Evolutionary conservation across 2,113 vertebrate species (phyloP).

Genomic region (Siniperca chuatsi): DNA sequence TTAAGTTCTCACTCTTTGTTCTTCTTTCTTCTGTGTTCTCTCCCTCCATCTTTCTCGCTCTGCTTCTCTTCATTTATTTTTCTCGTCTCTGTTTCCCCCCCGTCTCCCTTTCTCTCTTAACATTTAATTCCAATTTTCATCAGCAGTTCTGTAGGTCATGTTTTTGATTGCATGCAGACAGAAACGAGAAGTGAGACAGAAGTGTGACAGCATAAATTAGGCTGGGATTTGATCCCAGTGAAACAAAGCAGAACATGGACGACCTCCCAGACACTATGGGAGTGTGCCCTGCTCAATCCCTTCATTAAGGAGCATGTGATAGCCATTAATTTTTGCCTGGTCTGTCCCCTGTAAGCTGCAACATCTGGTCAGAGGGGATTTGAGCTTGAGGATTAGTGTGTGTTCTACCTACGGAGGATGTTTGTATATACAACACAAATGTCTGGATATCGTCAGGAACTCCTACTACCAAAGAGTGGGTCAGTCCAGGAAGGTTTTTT

Average conservation of each 20-base stretch:
- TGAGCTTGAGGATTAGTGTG: slow-evolving; percentile 69
- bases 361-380: slow-evolving; percentile 78
- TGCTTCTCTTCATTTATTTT: slow-evolving; percentile 27
- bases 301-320: slow-evolving; percentile 69
- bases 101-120: not conserved
- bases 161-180: slow-evolving; percentile 42
- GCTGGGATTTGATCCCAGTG: slow-evolving; percentile 48
- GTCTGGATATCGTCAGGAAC: slow-evolving; percentile 64
- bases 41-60: slow-evolving; percentile 1
- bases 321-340: slow-evolving; percentile 51
- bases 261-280: slow-evolving; percentile 45
- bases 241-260: slow-evolving; percentile 35
- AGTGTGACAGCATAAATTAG: slow-evolving; percentile 53
- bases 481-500: slow-evolving; percentile 4
- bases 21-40: not conserved
- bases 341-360: slow-evolving; percentile 69
- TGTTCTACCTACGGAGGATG: slow-evolving; percentile 57
- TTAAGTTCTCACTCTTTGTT: slow-evolving; percentile 5
- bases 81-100: not conserved
- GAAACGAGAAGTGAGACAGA: slow-evolving; percentile 38
- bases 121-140: slow-evolving; percentile 42
- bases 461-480: slow-evolving; percentile 29
- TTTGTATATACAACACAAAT: slow-evolving; percentile 70
- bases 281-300: slow-evolving; percentile 43
- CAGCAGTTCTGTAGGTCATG: slow-evolving; percentile 27